These are phyloP conservation scores for Clytia hemisphaerica DNA, from an alignment of 30 jellyfish, hydroid and myxozoan genomes.

Conservation along the genomic window DNA sequence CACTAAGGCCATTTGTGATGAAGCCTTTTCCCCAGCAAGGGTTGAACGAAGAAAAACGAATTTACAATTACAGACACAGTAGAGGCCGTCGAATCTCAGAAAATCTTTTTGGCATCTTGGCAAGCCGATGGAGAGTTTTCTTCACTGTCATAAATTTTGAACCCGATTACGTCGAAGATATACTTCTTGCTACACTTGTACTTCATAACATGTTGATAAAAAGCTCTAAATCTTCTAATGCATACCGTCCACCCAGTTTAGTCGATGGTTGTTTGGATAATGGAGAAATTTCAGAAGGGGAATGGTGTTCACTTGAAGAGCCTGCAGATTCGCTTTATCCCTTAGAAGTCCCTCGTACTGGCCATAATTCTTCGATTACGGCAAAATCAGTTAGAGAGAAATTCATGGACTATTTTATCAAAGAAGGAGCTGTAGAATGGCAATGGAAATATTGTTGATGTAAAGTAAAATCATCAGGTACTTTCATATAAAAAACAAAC, in stretches of 20 bases:
- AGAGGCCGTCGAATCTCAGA: too few species aligned
- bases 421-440: slow-evolving; percentile 69
- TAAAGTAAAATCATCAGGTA: too few species aligned
- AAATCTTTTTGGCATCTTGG: slow-evolving; percentile 44
- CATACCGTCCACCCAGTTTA: slow-evolving; percentile 44
- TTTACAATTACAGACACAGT: slow-evolving; percentile 46
- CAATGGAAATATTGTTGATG: slow-evolving; percentile 44
- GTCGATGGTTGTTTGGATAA: slow-evolving; percentile 5
- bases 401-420: slow-evolving; percentile 35
- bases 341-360: slow-evolving; percentile 24
- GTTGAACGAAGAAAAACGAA: slow-evolving; percentile 39
- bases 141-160: neutral
- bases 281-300: slow-evolving; percentile 19
- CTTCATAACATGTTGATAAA: slow-evolving; percentile 31
- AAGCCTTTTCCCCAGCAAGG: slow-evolving; percentile 57
- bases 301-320: slow-evolving; percentile 27
- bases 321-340: slow-evolving; percentile 32
- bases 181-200: neutral
- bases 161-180: slow-evolving; percentile 14
- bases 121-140: slow-evolving; percentile 33
- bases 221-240: slow-evolving; percentile 6
- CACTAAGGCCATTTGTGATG: slow-evolving; percentile 32
- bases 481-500: too few species aligned
- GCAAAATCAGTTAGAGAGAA: slow-evolving; percentile 40
- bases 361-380: slow-evolving; percentile 25